These are phyloP conservation scores for Lycodopsis pacificus DNA, from an alignment of 2,797 vertebrate species.

Conservation along the genomic window DNA sequence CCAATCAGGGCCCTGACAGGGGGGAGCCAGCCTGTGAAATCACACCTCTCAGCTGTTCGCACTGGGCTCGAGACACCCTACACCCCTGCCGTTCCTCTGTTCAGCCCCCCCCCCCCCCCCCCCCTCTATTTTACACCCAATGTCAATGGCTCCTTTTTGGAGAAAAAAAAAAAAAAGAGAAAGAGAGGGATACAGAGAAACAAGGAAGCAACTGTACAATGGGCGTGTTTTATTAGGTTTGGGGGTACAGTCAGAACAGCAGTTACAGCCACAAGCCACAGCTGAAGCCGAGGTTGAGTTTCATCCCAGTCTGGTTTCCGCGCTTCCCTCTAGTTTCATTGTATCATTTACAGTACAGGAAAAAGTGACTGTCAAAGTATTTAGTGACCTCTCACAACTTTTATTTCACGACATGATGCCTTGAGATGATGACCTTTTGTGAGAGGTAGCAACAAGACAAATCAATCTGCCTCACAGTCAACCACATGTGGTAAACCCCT, in stretches of 20 bases:
- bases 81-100: constrained; percentile 77
- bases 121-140: constrained; percentile 76
- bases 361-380: constrained; percentile 39
- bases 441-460: not conserved
- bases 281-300: constrained; percentile 74
- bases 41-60: constrained; percentile 97
- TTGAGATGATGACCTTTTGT: not conserved
- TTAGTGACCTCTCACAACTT: not conserved
- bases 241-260: constrained; percentile 66
- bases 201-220: constrained; percentile 76
- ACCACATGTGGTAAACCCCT: not conserved
- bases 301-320: constrained; percentile 48
- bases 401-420: not conserved
- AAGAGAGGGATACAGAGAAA: constrained; percentile 58
- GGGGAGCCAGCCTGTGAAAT: constrained; percentile 89
- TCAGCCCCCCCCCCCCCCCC: constrained; percentile 55
- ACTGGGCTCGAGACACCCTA: constrained; percentile 87
- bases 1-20: constrained; percentile 95
- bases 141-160: constrained; percentile 79
- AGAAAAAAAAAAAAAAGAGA: constrained; percentile 47
- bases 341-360: constrained; percentile 32
- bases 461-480: not conserved
- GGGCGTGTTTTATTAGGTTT: constrained; percentile 76
- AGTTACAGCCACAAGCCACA: constrained; percentile 62
- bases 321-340: constrained; percentile 34